Conservation (phyloP, 1,140 invertebrate species). For the Tetranychus urticae region DNA sequence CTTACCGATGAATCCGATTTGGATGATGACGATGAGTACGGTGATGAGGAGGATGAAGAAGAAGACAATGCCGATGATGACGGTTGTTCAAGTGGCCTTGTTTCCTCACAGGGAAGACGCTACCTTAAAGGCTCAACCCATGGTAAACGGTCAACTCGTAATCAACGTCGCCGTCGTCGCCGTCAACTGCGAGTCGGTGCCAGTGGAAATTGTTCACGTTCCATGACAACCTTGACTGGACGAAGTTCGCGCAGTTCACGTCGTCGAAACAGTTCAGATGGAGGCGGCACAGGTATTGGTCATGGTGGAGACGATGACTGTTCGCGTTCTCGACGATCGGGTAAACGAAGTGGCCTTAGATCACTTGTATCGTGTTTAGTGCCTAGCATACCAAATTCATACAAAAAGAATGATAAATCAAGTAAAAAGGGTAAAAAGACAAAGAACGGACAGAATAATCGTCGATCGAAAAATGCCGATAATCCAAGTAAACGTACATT, state of each 20-base stretch:
- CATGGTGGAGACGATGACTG: too few species aligned
- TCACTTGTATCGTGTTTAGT: conserved; percentile 1
- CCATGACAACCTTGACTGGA: neutral
- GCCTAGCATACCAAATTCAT: neutral
- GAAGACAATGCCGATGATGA: neutral
- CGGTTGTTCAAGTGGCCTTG: neutral
- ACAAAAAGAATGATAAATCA: neutral
- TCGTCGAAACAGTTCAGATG: too few species aligned
- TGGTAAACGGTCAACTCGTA: too few species aligned
- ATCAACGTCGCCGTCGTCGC: neutral
- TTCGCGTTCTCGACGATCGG: too few species aligned
- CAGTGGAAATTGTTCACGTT: neutral
- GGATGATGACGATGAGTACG: conserved; percentile 1
- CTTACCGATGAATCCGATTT: conserved; percentile 10
- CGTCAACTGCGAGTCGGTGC: neutral
- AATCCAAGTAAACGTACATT: neutral
- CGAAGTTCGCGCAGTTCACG: too few species aligned
- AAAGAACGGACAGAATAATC: too few species aligned
- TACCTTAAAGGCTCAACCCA: neutral
- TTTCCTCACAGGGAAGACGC: neutral
- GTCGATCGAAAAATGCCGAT: too few species aligned
- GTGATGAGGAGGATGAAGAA: neutral
- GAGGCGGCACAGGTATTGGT: too few species aligned
- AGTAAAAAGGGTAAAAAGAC: too few species aligned
- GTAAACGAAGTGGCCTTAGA: neutral